Percentiles rank a stretch among this genome's conserved stretches.
Conservation (phyloP, 2,888 invertebrate genomes). For the Dryobota labecula region DNA sequence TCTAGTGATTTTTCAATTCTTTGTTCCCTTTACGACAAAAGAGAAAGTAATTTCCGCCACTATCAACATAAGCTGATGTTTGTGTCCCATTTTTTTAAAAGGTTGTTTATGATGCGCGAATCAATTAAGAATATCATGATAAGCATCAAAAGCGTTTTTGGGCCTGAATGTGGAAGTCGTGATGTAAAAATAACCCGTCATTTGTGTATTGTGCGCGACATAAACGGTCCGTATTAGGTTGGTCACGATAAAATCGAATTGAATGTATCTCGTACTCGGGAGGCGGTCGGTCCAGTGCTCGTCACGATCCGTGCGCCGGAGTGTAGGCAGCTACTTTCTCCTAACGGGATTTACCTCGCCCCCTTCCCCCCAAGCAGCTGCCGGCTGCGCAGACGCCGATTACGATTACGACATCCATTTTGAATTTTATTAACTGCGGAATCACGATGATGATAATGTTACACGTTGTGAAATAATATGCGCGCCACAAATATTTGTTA, state of each 20-base stretch:
- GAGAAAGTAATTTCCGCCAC: constrained; percentile 75
- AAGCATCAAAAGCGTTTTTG: constrained; percentile 40
- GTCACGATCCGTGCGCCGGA: constrained; percentile 81
- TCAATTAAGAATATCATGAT: constrained; percentile 52
- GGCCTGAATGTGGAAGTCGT: constrained; percentile 60
- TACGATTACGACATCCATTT: constrained; percentile 84
- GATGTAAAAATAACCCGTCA: constrained; percentile 64
- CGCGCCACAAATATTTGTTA: constrained; percentile 68
- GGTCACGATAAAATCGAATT: constrained; percentile 79
- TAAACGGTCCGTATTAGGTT: constrained; percentile 70
- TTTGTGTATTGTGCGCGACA: constrained; percentile 69
- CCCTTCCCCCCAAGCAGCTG: constrained; percentile 67
- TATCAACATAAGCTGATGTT: constrained; percentile 56
- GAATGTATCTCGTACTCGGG: constrained; percentile 79
- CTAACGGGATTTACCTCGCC: constrained; percentile 85
- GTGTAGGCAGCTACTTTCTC: constrained; percentile 90
- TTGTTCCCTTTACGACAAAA: constrained; percentile 72
- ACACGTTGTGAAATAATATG: constrained; percentile 77
- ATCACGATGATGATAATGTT: constrained; percentile 78
- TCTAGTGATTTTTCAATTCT: constrained; percentile 73
- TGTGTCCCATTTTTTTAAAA: constrained; percentile 58
- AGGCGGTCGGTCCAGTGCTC: constrained; percentile 75
- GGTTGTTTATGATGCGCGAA: constrained; percentile 33
- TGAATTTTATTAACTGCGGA: constrained; percentile 82
- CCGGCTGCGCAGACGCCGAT: constrained; percentile 75